Evolutionary conservation across 2,113 vertebrate genomes (phyloP).

Genomic region (Chamaea fasciata): DNA sequence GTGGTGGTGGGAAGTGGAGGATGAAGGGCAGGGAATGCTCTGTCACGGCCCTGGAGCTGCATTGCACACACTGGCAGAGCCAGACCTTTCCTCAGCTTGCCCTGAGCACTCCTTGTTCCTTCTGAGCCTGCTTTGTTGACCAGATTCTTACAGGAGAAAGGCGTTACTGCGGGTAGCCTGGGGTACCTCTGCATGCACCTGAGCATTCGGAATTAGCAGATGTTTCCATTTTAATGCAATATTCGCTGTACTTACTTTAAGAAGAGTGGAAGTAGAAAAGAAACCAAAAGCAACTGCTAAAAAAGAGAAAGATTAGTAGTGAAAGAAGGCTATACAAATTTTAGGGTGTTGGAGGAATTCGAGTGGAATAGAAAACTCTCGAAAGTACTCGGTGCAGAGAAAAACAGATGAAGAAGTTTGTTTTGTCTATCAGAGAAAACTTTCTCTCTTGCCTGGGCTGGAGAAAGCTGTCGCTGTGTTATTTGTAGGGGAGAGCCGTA

Average conservation of each 20-base stretch:
- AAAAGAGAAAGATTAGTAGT: neutral
- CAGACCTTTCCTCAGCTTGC: neutral
- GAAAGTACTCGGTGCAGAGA: neutral
- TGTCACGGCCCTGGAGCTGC: fast-evolving
- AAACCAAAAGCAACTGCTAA: neutral
- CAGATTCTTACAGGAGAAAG: neutral
- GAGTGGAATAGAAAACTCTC: neutral
- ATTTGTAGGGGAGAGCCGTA: neutral
- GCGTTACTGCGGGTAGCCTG: neutral
- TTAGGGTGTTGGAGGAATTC: neutral
- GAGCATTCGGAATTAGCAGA: neutral
- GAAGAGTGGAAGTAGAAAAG: neutral
- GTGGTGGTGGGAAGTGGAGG: neutral
- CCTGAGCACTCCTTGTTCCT: neutral
- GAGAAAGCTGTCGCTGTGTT: neutral
- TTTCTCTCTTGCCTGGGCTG: neutral
- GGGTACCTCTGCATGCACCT: neutral
- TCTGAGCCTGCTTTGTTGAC: neutral
- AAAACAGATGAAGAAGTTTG: neutral
- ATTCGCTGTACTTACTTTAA: neutral
- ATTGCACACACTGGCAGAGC: fast-evolving
- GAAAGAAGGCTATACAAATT: neutral
- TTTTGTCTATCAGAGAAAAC: neutral
- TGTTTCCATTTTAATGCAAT: neutral
- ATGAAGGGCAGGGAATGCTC: neutral